Evolutionary conservation across 2,797 vertebrate species (phyloP), one percentile per base, ranked within the genome.

Genomic region (Urocyon cinereoargenteus): DNA sequence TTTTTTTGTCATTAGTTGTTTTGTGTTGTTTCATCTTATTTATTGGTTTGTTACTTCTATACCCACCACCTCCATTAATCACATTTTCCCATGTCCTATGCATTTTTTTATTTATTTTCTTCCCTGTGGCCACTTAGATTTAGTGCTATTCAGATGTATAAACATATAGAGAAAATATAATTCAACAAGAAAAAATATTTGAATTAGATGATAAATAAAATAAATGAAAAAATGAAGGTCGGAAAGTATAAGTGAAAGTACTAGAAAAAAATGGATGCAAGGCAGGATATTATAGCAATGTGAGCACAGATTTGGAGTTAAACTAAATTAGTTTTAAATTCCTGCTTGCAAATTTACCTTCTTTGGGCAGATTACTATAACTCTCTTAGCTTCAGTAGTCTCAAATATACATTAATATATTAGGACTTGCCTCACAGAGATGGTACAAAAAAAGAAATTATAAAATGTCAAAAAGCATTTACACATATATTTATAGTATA

Each of bases 371-470:
- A 72, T 64, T n/a, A 4, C 11, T 83, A 84, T 57, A 73, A 55
- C 5, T 68, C 77, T 77, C 15, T 62, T 49, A 62, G 5, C 18
- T 70, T 93, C 8, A 53, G 16, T 28, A 19, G 0, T 83, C 34
- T 78, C 15, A 92, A 31, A 90, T 73, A 28, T 64, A 70, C 22
- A 82, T 51, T 36, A 36, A 12, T 16, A 40, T 51, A 34, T n/a
- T 53, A 3, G 3, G 18, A 61, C 55, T 83, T 82, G 12, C 24
- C 19, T 70, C 53, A 34, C 7, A 85, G 7, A 34, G 8, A 82
- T 49, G 5, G 2, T 70, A 9, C 51, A 26, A 90, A 90, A 90
- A 68, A 73, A 53, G 28, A 94, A 95, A 64, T 61, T 82, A 51
- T 40, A 68, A 89, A 77, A 34, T 75, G 11, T 1, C n/a, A 0